Evolutionary conservation across 2,888 invertebrate species (phyloP), one percentile per base, ranked within the genome.

Genomic region (Lithophane semibrunnea): DNA sequence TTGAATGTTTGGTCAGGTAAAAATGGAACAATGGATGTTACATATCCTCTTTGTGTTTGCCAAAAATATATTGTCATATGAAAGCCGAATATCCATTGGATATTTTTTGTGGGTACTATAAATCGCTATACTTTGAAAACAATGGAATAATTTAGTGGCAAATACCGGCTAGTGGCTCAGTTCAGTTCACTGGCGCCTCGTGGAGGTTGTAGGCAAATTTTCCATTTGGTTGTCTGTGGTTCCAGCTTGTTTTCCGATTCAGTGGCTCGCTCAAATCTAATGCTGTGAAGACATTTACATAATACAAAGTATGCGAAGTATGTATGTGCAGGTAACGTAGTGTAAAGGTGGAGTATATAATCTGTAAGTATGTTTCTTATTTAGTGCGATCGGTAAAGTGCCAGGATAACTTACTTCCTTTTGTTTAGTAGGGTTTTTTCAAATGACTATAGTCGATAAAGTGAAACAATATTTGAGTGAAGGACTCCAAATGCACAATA

Each of bases 161-260:
- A 68, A 64, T 77, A 75, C 68, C 42, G 61, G 58, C 16, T 73
- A 75, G 75, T 75, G 73, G 67, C 71, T 76, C 78, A 80, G 84
- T 87, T 86, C 85, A 84, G 80, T 85, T 80, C 82, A 81, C 75
- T 81, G 74, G 67, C 77, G 77, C 79, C 79, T 68, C 67, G 71
- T 77, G 82, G 75, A 77, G 67, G 76, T 77, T 81, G 84, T 86
- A 86, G 86, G 85, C 87, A 86, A 91, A 92, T 93, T 93, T 93
- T 93, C 92, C 92, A 91, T 92, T 90, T 89, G 88, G 87, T 86
- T 91, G 89, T 93, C 88, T 86, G 80, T 88, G 86, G 86, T 81
- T 86, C 81, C 84, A 70, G 88, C 88, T 92, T 89, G 91, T 94
- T 94, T 94, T 94, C 94, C 93, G 77, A 90, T 69, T 87, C 94